Percentiles rank a stretch among this genome's conserved stretches.
Evolutionary conservation across 1,140 invertebrate species (phyloP).

Genomic region (Drusus annulatus): DNA sequence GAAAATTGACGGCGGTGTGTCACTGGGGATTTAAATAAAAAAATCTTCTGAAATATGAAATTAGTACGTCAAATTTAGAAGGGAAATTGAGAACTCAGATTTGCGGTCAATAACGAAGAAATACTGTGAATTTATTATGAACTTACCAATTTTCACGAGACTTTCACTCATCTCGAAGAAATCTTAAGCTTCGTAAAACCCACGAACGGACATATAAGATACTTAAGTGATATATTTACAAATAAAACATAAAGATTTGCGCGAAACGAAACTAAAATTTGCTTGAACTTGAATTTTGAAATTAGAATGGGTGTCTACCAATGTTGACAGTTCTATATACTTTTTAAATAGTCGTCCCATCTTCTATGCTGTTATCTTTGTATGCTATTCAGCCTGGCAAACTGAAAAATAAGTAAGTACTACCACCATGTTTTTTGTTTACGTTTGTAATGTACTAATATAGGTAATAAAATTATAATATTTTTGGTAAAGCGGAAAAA

Average conservation of each 20-base stretch:
- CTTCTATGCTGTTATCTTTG: background rate
- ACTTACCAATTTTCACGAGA: slow-evolving; percentile 32
- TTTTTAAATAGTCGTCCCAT: slow-evolving; percentile 10
- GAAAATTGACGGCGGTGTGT: too few species aligned
- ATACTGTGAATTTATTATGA: background rate
- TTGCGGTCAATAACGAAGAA: background rate
- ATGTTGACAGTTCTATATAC: slow-evolving; percentile 29
- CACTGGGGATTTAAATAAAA: too few species aligned
- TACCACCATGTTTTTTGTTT: too few species aligned
- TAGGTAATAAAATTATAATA: too few species aligned
- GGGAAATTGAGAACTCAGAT: background rate
- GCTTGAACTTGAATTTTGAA: slow-evolving; percentile 38
- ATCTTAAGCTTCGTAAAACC: background rate
- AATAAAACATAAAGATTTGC: slow-evolving; percentile 1
- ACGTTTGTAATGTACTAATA: too few species aligned
- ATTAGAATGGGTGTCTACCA: slow-evolving; percentile 34
- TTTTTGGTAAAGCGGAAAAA: too few species aligned
- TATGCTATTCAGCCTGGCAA: background rate
- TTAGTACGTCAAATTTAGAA: background rate
- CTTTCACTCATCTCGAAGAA: slow-evolving; percentile 16
- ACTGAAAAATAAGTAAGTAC: background rate
- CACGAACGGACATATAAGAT: background rate
- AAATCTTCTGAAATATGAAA: too few species aligned
- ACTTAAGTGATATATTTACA: background rate
- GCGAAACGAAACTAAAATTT: background rate